These are phyloP conservation scores for Istiophorus platypterus DNA, from an alignment of 2,113 vertebrate genomes.

Conservation along the genomic window DNA sequence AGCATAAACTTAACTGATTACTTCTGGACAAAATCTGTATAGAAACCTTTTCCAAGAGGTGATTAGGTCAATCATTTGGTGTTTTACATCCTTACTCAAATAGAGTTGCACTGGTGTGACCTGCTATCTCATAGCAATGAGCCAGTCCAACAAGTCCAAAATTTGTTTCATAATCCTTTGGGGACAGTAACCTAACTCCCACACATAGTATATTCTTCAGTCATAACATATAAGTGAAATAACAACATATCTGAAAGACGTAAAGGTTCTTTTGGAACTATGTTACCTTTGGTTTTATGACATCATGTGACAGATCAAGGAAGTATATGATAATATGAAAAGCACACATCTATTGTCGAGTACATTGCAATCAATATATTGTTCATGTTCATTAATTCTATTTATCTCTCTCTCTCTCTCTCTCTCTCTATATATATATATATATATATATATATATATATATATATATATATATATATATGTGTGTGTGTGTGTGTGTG, in stretches of 20 bases:
- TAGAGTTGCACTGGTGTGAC: conserved; percentile 10
- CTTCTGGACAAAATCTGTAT: neutral
- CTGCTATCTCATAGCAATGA: conserved; percentile 18
- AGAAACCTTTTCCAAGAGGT: neutral
- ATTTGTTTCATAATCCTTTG: conserved; percentile 47
- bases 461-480: too few species aligned
- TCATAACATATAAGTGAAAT: conserved; percentile 19
- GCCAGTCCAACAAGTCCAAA: conserved; percentile 8
- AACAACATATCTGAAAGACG: neutral
- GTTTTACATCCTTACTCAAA: conserved; percentile 5
- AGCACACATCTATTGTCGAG: neutral
- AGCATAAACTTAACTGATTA: neutral
- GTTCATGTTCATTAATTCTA: neutral
- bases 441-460: too few species aligned
- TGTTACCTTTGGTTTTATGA: conserved; percentile 21
- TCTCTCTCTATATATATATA: too few species aligned
- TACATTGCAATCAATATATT: neutral
- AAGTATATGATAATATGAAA: neutral
- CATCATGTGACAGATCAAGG: neutral
- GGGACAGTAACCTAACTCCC: conserved; percentile 35
- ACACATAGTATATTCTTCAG: neutral
- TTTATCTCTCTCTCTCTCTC: too few species aligned
- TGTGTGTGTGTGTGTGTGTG: too few species aligned
- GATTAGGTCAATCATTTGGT: conserved; percentile 6
- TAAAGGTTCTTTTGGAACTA: neutral